Evolutionary conservation across 2,113 vertebrate genomes (phyloP), one percentile per base, ranked within the genome.

Genomic region (Lepisosteus oculatus): DNA sequence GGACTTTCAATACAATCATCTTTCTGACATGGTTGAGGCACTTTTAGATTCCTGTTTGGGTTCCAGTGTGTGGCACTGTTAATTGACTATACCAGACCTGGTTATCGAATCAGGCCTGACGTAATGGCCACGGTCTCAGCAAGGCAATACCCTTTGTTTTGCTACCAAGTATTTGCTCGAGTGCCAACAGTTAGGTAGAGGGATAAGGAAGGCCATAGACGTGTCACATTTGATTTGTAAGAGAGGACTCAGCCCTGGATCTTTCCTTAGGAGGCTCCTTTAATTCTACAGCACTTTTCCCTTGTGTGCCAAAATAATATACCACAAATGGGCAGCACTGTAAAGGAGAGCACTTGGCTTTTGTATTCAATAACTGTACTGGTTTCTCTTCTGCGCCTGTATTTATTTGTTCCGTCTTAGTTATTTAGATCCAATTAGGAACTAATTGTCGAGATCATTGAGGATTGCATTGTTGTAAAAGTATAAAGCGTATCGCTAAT

Each of bases 351-450:
- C 9, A 9, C 47, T 51, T 51, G 5, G 47, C 47, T 51, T 51
- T 51, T 51, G 47, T 51, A 51, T 51, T 5, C 47, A 51, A 9
- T 5, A 5, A 6, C 47, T 51, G 47, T 51, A 2, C 47, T 51
- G 47, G 47, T 71, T 73, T 76, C 73, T 43, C 41, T 59, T 78
- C 81, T 65, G 74, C 61, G 61, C 79, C 78, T 83, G 73, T 79
- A 84, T 88, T 86, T 85, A 88, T 85, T 82, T 85, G 80, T 84
- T 87, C 83, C 81, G 80, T 82, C 82, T 86, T 79, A 78, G 82
- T 88, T 90, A 80, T 90, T 91, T 87, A 88, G 85, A 86, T 77
- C 83, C 88, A 90, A 91, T 92, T 91, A 91, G 83, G 70, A 85
- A 82, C 83, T 91, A 90, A 91, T 91, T 90, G 87, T 88, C 75